These are phyloP conservation scores for Nothocercus nigrocapillus DNA, from an alignment of 2,113 vertebrate species.

Conservation along the genomic window DNA sequence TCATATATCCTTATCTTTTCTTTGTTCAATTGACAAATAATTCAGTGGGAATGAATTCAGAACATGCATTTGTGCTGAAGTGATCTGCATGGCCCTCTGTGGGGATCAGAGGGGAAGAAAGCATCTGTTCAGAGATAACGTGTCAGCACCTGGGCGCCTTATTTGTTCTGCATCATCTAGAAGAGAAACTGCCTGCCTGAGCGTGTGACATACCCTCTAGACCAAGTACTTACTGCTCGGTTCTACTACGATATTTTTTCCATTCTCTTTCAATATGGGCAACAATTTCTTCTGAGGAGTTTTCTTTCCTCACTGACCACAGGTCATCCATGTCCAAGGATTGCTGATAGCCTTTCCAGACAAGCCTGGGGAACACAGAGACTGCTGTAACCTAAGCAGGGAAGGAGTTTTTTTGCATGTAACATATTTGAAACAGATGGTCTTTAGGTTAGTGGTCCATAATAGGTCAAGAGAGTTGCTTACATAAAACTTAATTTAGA, in stretches of 20 bases:
- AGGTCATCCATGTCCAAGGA: constrained; percentile 82
- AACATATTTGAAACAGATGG: background rate
- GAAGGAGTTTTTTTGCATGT: background rate
- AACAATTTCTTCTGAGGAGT: constrained; percentile 87
- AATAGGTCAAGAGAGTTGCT: background rate
- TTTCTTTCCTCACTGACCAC: constrained; percentile 87
- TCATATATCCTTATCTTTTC: background rate
- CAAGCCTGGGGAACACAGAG: constrained; percentile 78
- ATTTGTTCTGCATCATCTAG: background rate
- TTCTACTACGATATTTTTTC: constrained; percentile 51
- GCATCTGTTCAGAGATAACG: background rate
- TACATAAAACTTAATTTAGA: fast-evolving
- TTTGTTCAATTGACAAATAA: background rate
- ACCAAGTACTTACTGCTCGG: constrained; percentile 63
- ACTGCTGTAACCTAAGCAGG: constrained; percentile 25
- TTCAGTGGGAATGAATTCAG: background rate
- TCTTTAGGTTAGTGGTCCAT: background rate
- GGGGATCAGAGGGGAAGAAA: background rate
- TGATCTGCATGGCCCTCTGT: background rate
- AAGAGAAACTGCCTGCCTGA: background rate
- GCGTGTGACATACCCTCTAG: background rate
- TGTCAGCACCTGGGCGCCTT: background rate
- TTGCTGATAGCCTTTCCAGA: constrained; percentile 85
- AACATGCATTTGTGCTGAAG: background rate
- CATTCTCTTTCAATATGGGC: constrained; percentile 84